A percentile compares a stretch with the other conserved stretches of the same genome.
These are phyloP conservation scores for Oryctes rhinoceros DNA, from an alignment of 1,140 invertebrate species.

Conservation along the genomic window DNA sequence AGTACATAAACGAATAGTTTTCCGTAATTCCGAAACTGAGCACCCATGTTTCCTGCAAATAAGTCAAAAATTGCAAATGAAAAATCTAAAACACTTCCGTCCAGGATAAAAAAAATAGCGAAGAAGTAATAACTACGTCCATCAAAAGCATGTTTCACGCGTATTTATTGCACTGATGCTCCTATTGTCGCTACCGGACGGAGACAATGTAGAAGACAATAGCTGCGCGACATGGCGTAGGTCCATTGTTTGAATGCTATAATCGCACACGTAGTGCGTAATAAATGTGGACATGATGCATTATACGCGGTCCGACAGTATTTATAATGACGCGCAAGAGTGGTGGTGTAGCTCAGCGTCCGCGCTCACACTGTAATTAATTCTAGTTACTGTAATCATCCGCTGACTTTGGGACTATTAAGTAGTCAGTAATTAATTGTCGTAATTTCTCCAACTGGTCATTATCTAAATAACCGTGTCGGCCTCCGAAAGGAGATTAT, in stretches of 20 bases:
- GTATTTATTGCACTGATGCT: not conserved
- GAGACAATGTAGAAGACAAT: constrained; percentile 3
- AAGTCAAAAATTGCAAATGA: no score
- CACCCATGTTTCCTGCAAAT: no score
- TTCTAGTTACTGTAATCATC: constrained; percentile 37
- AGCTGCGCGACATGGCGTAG: constrained; percentile 2
- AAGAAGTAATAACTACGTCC: not conserved
- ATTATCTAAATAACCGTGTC: constrained; percentile 36
- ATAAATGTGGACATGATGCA: constrained; percentile 17
- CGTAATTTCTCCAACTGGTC: constrained; percentile 30
- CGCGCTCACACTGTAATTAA: constrained; percentile 25
- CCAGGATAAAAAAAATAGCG: not conserved
- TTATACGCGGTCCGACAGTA: constrained; percentile 5
- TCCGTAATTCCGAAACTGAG: no score
- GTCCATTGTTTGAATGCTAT: constrained; percentile 26
- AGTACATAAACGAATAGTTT: no score
- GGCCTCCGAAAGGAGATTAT: constrained; percentile 36
- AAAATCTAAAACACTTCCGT: not conserved
- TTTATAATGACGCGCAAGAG: constrained; percentile 19
- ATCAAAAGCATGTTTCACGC: not conserved
- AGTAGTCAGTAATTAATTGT: constrained; percentile 36
- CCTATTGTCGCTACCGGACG: constrained; percentile 1
- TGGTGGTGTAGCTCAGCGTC: not conserved
- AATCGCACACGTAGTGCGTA: constrained; percentile 24
- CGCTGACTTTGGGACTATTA: constrained; percentile 36